phyloP scores from a whole-genome alignment of 2,113 vertebrate genomes.

The Gulo gulo region DNA sequence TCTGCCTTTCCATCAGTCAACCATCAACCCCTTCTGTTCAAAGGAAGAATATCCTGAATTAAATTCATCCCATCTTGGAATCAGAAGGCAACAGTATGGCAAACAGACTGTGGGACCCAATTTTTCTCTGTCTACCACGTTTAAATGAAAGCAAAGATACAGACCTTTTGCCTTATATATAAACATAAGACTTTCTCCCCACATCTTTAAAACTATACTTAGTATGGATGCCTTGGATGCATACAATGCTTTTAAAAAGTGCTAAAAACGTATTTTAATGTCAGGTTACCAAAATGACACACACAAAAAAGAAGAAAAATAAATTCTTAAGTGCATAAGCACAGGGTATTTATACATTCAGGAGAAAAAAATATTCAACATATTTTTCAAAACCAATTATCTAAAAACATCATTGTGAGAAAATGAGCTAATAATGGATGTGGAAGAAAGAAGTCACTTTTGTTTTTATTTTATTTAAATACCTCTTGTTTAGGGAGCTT shows the following conservation, averaged over 20 bases:
- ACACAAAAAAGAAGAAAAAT: neutral
- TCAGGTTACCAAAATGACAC: neutral
- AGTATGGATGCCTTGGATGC: neutral
- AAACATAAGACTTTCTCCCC: neutral
- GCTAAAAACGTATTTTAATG: neutral
- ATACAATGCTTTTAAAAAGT: neutral
- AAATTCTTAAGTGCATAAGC: neutral
- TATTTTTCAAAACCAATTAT: conserved; percentile 11
- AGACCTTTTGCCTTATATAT: neutral
- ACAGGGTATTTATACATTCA: neutral
- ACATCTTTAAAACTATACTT: neutral
- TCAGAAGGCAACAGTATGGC: neutral
- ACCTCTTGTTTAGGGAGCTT: neutral
- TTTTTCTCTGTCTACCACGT: neutral
- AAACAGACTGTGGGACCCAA: neutral
- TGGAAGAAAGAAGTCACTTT: neutral
- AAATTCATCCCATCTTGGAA: neutral
- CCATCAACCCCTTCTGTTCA: neutral
- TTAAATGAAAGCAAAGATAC: conserved; percentile 13
- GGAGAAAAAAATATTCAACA: neutral
- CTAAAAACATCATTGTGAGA: neutral
- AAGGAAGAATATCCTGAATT: neutral
- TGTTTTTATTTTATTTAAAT: neutral
- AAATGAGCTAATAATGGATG: neutral
- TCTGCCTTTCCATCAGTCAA: neutral